These are phyloP conservation scores for Drosophila mercatorum DNA, from an alignment of 2,888 invertebrate genomes.

Conservation along the genomic window DNA sequence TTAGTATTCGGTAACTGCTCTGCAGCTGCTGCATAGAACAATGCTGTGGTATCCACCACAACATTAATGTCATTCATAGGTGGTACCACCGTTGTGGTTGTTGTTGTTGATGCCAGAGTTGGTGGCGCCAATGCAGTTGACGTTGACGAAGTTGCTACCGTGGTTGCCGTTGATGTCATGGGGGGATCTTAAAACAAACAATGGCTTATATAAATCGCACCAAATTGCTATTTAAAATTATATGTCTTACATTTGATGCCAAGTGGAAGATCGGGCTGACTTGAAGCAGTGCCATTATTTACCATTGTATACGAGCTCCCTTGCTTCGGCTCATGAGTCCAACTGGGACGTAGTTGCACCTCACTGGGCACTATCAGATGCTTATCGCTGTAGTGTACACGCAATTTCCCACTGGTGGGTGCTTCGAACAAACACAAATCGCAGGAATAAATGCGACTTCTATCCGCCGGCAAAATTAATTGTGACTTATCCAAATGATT, in stretches of 20 bases:
- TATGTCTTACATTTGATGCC: conserved; percentile 60
- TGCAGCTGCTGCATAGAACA: conserved; percentile 47
- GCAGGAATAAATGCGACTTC: conserved; percentile 57
- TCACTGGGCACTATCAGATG: conserved; percentile 71
- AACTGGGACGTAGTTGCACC: conserved; percentile 71
- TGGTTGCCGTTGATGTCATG: not conserved
- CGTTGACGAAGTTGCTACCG: not conserved
- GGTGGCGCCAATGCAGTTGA: not conserved
- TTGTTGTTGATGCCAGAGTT: conserved; percentile 36
- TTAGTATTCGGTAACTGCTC: conserved; percentile 1
- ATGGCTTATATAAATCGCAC: not conserved
- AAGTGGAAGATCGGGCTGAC: conserved; percentile 42
- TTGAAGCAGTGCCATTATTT: not conserved
- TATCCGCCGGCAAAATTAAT: conserved; percentile 7
- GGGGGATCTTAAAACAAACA: conserved; percentile 50
- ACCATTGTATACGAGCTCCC: not conserved
- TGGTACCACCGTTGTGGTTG: conserved; percentile 45
- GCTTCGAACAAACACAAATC: conserved; percentile 79
- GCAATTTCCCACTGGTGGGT: conserved; percentile 51
- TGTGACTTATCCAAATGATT: conserved; percentile 10
- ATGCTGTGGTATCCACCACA: conserved; percentile 62
- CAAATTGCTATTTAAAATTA: not conserved
- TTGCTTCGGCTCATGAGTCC: conserved; percentile 32
- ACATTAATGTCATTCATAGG: conserved; percentile 53
- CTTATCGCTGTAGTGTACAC: conserved; percentile 68